A percentile compares a stretch with the other conserved stretches of the same genome.
phyloP scores from a whole-genome alignment of 2,797 vertebrate genomes.

The Spinibarbus caldwelli region DNA sequence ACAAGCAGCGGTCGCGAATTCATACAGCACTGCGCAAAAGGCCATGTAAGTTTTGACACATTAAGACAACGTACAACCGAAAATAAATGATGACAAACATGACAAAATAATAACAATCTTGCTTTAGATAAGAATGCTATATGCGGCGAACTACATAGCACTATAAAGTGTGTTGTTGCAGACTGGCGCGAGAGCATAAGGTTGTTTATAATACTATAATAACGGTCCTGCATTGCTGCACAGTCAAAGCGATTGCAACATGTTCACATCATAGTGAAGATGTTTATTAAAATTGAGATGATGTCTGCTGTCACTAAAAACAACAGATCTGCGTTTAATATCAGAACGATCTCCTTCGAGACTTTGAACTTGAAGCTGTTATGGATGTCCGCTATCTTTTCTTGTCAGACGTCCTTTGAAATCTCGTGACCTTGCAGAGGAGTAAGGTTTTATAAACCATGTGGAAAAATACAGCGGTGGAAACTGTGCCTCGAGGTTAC shows the following conservation, averaged over 20 bases:
- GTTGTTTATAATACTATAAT: neutral
- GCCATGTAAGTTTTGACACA: conserved; percentile 1
- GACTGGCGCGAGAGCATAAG: neutral
- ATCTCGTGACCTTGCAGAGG: neutral
- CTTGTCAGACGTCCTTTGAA: neutral
- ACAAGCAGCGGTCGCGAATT: neutral
- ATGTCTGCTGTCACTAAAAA: neutral
- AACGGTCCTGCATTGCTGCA: neutral
- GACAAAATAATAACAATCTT: neutral
- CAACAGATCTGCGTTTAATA: neutral
- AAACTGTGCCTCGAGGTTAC: neutral
- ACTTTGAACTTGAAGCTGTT: neutral
- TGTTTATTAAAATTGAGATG: neutral
- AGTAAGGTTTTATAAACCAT: neutral
- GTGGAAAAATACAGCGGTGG: neutral
- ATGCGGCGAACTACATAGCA: neutral
- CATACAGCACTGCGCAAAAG: neutral
- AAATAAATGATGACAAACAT: neutral
- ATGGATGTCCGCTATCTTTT: neutral
- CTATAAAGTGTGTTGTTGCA: neutral
- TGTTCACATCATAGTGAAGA: neutral
- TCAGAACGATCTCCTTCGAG: neutral
- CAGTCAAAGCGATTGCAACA: neutral
- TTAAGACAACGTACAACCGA: neutral
- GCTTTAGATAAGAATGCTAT: neutral